Evolutionary conservation across 2,113 vertebrate genomes (phyloP).

Genomic region (Myotis yumanensis): DNA sequence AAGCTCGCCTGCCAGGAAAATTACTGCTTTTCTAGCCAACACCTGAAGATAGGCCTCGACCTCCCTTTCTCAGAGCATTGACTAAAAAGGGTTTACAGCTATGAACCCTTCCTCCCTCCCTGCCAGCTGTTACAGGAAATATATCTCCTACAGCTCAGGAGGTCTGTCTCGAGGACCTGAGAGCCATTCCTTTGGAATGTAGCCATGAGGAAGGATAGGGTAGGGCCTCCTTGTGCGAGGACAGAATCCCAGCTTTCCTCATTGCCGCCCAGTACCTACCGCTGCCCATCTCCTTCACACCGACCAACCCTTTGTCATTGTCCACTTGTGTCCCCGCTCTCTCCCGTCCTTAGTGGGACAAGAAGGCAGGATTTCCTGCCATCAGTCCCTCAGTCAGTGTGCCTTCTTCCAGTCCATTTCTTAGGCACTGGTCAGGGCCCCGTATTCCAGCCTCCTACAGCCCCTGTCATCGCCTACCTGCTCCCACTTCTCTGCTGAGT

Average conservation of each 20-base stretch:
- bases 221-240: neutral
- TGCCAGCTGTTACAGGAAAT: neutral
- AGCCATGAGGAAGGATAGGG: neutral
- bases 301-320: neutral
- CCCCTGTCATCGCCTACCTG: too few species aligned
- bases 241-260: neutral
- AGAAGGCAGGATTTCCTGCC: neutral
- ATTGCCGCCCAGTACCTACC: too few species aligned
- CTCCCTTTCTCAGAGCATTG: neutral
- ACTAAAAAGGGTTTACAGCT: neutral
- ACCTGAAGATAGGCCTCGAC: neutral
- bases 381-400: too few species aligned
- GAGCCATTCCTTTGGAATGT: neutral
- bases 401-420: neutral
- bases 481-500: neutral
- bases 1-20: neutral
- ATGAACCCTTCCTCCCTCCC: neutral
- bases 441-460: neutral
- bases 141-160: neutral
- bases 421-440: neutral
- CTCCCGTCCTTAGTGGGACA: too few species aligned
- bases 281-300: neutral
- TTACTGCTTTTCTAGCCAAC: neutral
- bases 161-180: neutral
- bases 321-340: neutral